Evolutionary conservation across 1,140 invertebrate species (phyloP).

Genomic region (Drosophila murphyi): DNA sequence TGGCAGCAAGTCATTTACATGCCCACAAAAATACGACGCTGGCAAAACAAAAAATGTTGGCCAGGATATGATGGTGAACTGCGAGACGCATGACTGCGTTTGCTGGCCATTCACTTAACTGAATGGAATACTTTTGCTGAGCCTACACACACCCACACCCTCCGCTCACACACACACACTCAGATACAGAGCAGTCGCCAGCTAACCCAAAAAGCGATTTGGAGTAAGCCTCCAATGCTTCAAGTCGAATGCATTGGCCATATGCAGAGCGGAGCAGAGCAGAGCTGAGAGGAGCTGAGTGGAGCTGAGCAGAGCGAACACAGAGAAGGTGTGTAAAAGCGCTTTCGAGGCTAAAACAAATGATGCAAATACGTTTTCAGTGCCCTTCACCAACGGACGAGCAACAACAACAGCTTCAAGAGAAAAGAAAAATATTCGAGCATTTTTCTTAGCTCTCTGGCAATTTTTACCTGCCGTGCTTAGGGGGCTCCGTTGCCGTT

Average conservation of each 20-base stretch:
- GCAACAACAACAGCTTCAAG: constrained; percentile 2
- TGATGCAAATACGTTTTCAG: constrained; percentile 82
- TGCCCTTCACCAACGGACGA: constrained; percentile 6
- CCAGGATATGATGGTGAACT: constrained; percentile 14
- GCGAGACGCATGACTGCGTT: constrained; percentile 50
- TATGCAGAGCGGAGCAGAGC: constrained; percentile 39
- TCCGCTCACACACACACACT: background rate
- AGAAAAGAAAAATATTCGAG: constrained; percentile 50
- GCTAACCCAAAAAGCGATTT: constrained; percentile 28
- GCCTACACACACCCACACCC: constrained; percentile 5
- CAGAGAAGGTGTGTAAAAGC: constrained; percentile 19
- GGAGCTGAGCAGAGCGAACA: background rate
- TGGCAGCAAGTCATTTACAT: constrained; percentile 63
- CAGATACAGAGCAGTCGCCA: background rate
- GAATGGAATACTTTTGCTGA: background rate
- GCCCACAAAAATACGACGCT: constrained; percentile 62
- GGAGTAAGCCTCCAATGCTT: background rate
- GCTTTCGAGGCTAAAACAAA: constrained; percentile 70
- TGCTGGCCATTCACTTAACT: constrained; percentile 30
- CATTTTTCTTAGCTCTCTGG: constrained; percentile 62
- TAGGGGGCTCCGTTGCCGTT: constrained; percentile 58
- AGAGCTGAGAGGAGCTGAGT: background rate
- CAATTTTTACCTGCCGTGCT: constrained; percentile 65
- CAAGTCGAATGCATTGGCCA: constrained; percentile 26
- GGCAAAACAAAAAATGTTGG: constrained; percentile 65